Evolutionary conservation across 2,888 invertebrate genomes (phyloP), one percentile per base, ranked within the genome.

Genomic region (Pemphredon lugubris): DNA sequence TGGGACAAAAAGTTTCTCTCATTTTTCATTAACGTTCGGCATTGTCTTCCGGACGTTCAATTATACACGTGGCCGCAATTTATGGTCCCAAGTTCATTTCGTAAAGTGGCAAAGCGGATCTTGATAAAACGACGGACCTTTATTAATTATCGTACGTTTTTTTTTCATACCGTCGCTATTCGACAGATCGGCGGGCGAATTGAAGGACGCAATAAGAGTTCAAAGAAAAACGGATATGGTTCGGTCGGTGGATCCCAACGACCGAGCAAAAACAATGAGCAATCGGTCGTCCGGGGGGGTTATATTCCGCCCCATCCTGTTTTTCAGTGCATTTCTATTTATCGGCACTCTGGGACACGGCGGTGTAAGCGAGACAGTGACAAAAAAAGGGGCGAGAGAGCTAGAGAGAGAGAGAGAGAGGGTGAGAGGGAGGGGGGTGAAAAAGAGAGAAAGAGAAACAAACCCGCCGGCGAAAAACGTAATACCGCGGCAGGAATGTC

Each of bases 261-360:
- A 42, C 13, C 14, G 18, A 21, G 61, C 26, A 77, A 80, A 81
- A 81, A 81, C 76, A 77, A 74, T 77, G 77, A 81, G 64, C 79
- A 81, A 81, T 77, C 63, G 70, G 50, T 70, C 63, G 65, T 72
- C 59, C 40, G 20, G 60, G 68, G n/a, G 60, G 67, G 45, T 73
- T 77, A 69, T 72, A 71, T 66, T 42, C 73, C 55, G 53, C 54
- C 57, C 9, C 23, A 45, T 13, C 45, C 39, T 44, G 60, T 77
- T 81, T 79, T 74, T 67, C 59, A 9, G 26, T 64, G 66, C 60
- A 48, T 77, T 77, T 69, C 68, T 81, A 79, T 81, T 81, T 81
- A 79, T 79, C 68, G 75, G 55, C 48, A 61, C 47, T 72, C 42
- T 26, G 70, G 59, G 77, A 78, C 66, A 21, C 53, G 50, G 20